These are phyloP conservation scores for Pristionchus japonicus DNA, from an alignment of 2,888 invertebrate genomes.

Conservation along the genomic window DNA sequence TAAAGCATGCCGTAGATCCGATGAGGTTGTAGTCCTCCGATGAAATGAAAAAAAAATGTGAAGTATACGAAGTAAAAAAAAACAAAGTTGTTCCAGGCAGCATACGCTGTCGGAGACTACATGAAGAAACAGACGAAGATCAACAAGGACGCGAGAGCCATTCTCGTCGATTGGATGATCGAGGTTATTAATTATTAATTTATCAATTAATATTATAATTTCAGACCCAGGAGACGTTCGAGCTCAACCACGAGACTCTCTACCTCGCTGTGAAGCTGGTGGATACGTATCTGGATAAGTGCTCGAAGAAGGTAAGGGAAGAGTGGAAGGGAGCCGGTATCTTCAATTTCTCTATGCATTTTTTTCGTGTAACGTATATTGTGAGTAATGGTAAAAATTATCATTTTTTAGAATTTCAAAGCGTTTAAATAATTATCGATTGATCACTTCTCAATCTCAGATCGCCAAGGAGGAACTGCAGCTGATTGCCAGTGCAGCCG, in stretches of 20 bases:
- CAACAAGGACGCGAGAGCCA: constrained; percentile 89
- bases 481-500: constrained; percentile 91
- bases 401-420: too few species aligned
- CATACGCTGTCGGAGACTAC: constrained; percentile 60
- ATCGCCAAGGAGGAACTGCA: constrained; percentile 84
- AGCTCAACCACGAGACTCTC: constrained; percentile 96
- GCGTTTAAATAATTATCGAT: too few species aligned
- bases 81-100: constrained; percentile 53
- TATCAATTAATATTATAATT: background rate
- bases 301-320: constrained; percentile 36
- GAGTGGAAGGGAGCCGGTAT: background rate
- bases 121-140: constrained; percentile 83
- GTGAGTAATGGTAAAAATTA: too few species aligned
- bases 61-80: too few species aligned
- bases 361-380: too few species aligned
- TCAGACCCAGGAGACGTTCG: constrained; percentile 81
- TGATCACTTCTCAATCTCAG: too few species aligned
- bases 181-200: constrained; percentile 79
- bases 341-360: too few species aligned
- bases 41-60: too few species aligned
- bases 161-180: constrained; percentile 98
- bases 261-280: constrained; percentile 96
- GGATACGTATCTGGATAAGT: constrained; percentile 86
- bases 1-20: too few species aligned
- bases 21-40: too few species aligned